Conservation (phyloP, 2,888 invertebrate genomes). For the Crematogaster levior region DNA sequence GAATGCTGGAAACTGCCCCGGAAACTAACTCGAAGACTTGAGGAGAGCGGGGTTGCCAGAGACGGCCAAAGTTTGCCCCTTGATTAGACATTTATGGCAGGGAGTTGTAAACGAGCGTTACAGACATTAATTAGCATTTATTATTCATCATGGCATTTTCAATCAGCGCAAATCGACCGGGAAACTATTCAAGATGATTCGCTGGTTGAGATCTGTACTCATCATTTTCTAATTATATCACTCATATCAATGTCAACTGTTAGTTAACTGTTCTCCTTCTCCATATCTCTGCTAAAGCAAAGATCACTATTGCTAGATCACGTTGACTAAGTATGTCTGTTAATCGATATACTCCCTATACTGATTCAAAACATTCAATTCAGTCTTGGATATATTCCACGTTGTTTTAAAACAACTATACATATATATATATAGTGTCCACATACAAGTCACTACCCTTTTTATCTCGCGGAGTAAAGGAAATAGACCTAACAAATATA, state of each 20-base stretch:
- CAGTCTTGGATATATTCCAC: not conserved
- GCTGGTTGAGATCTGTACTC: not conserved
- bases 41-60: conserved; percentile 51
- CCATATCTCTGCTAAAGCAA: not conserved
- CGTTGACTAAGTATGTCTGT: not conserved
- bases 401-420: no score
- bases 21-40: conserved; percentile 70
- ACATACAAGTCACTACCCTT: no score
- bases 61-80: conserved; percentile 69
- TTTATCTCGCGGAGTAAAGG: no score
- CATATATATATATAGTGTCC: not conserved
- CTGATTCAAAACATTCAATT: not conserved
- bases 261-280: not conserved
- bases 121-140: conserved; percentile 77
- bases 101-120: conserved; percentile 73
- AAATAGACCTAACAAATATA: no score
- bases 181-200: not conserved
- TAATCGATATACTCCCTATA: not conserved
- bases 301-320: not conserved
- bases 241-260: not conserved
- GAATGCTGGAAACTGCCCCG: conserved; percentile 64
- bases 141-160: conserved; percentile 52
- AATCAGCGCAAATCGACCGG: conserved; percentile 35
- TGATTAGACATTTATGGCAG: conserved; percentile 78
- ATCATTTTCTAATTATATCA: not conserved